Percentiles rank a stretch among this genome's conserved stretches.
Evolutionary conservation across 1,140 invertebrate species (phyloP).

Genomic region (Diprion similis): DNA sequence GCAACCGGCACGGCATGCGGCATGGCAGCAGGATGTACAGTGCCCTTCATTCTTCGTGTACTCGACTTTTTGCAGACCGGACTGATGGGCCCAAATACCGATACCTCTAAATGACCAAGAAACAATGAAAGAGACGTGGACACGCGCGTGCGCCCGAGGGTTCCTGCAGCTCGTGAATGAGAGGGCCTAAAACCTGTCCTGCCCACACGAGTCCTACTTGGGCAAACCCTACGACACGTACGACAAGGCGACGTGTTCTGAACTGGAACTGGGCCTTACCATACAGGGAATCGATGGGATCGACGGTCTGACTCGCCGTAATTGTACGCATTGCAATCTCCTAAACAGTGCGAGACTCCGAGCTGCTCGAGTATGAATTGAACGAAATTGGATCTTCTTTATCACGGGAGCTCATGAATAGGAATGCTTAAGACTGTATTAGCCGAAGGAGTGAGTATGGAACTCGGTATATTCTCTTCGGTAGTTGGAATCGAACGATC

Average conservation of each 20-base stretch:
- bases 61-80: slow-evolving; percentile 44
- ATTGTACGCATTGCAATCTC: background rate
- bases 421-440: too few relatives aligned
- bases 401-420: too few relatives aligned
- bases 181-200: slow-evolving; percentile 43
- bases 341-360: background rate
- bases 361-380: too few relatives aligned
- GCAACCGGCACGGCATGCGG: background rate
- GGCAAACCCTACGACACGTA: slow-evolving; percentile 31
- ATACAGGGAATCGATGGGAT: background rate
- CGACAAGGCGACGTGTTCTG: slow-evolving; percentile 32
- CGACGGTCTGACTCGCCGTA: background rate
- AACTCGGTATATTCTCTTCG: too few relatives aligned
- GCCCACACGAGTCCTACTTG: slow-evolving; percentile 38
- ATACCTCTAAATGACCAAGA: slow-evolving; percentile 44
- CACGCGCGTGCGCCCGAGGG: slow-evolving; percentile 24
- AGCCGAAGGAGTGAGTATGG: too few relatives aligned
- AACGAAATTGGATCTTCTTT: too few relatives aligned
- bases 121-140: slow-evolving; percentile 50
- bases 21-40: slow-evolving; percentile 13
- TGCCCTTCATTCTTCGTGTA: slow-evolving; percentile 36
- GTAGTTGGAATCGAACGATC: too few relatives aligned
- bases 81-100: slow-evolving; percentile 37
- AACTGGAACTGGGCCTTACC: background rate
- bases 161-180: slow-evolving; percentile 44